phyloP scores from a whole-genome alignment of 2,113 vertebrate genomes.

The Sinocyclocheilus anophthalmus region DNA sequence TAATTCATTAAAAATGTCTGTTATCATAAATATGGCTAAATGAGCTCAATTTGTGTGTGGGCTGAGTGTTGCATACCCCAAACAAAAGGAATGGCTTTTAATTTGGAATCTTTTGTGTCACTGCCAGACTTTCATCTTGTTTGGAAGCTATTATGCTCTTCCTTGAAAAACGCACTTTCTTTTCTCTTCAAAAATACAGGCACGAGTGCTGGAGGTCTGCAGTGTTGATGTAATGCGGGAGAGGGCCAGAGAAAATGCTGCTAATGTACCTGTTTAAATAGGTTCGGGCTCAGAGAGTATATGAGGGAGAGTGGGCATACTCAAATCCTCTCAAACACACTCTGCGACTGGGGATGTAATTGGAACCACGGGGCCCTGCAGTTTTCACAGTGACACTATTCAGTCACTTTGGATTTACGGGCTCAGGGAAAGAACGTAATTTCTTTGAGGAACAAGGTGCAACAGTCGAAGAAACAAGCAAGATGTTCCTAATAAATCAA shows the following conservation, averaged over 20 bases:
- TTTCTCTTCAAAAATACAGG: conserved; percentile 64
- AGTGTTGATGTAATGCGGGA: conserved; percentile 65
- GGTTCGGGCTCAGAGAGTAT: conserved; percentile 33
- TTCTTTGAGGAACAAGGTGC: conserved; percentile 33
- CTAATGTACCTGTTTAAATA: conserved; percentile 34
- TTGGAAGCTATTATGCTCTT: conserved; percentile 60
- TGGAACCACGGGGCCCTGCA: conserved; percentile 55
- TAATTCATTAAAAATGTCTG: conserved; percentile 57
- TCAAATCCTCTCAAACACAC: conserved; percentile 21
- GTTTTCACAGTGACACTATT: conserved; percentile 65
- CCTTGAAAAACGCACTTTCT: conserved; percentile 61
- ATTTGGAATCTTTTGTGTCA: conserved; percentile 58
- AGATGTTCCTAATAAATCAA: conserved; percentile 3
- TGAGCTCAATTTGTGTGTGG: conserved; percentile 58
- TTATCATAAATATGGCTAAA: conserved; percentile 61
- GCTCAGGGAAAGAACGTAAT: not conserved
- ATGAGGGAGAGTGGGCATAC: conserved; percentile 52
- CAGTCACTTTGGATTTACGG: conserved; percentile 65
- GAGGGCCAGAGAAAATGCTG: conserved; percentile 48
- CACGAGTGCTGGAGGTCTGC: conserved; percentile 58
- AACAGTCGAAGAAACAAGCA: conserved; percentile 18
- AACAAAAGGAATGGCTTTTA: conserved; percentile 62
- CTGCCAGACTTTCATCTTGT: conserved; percentile 64
- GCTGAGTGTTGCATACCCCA: conserved; percentile 53
- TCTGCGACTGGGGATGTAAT: conserved; percentile 53